Conservation (phyloP, 2,113 vertebrate genomes). For the Erpornis zantholeuca region DNA sequence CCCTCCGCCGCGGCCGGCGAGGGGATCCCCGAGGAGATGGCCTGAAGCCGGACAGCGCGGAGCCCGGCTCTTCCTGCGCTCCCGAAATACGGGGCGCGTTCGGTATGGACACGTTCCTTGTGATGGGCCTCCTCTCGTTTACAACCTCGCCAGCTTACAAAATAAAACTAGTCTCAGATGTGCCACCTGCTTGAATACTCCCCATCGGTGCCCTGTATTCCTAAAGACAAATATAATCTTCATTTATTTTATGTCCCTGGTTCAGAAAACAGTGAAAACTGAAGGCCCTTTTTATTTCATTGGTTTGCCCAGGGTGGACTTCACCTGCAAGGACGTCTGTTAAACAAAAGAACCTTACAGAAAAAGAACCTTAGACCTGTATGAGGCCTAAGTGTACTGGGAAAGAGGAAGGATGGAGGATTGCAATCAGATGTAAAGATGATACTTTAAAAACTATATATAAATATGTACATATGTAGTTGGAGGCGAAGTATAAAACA, state of each 20-base stretch:
- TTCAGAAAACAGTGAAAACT: not conserved
- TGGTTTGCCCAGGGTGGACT: too few relatives aligned
- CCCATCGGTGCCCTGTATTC: not conserved
- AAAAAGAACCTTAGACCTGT: not conserved
- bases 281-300: not conserved
- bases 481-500: not conserved
- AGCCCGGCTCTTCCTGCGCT: not conserved
- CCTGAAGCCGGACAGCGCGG: not conserved
- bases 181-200: not conserved
- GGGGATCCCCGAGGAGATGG: too few relatives aligned
- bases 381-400: not conserved
- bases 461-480: not conserved
- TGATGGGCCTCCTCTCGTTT: not conserved
- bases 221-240: not conserved
- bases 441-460: not conserved
- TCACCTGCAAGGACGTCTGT: not conserved
- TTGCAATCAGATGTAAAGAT: too few relatives aligned
- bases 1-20: not conserved
- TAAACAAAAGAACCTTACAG: not conserved
- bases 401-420: not conserved
- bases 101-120: fast-evolving
- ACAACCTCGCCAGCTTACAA: not conserved
- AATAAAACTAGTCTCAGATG: not conserved
- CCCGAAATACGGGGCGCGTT: fast-evolving
- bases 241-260: not conserved